phyloP scores from a whole-genome alignment of 2,888 invertebrate genomes.

The Sarcophaga caerulescens region DNA sequence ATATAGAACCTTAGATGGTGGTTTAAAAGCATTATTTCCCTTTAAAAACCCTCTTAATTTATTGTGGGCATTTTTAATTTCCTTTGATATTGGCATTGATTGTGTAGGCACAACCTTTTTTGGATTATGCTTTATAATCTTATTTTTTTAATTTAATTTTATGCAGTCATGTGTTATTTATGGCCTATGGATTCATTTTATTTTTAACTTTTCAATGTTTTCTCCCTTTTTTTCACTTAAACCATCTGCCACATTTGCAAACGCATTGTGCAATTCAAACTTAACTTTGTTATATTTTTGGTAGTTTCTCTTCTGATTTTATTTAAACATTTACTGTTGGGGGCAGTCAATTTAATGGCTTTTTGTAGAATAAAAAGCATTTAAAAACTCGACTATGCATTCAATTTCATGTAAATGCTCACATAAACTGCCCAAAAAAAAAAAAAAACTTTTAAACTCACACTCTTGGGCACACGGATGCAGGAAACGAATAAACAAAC shows the following conservation, averaged over 20 bases:
- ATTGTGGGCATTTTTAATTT: not conserved
- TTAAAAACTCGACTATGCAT: not conserved
- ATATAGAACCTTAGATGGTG: too few species aligned
- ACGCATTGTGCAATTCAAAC: not conserved
- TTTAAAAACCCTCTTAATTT: too few species aligned
- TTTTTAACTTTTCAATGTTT: not conserved
- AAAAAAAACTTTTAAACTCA: not conserved
- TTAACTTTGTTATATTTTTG: not conserved
- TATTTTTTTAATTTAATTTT: constrained; percentile 42
- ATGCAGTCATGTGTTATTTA: constrained; percentile 59
- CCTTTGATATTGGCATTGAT: not conserved
- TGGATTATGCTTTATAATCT: constrained; percentile 11
- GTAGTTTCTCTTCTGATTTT: not conserved
- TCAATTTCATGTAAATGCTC: not conserved
- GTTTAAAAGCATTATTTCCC: too few species aligned
- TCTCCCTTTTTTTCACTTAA: constrained; percentile 21
- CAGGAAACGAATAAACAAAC: not conserved
- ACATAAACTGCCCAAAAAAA: not conserved
- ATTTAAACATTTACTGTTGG: constrained; percentile 33
- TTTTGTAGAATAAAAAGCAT: constrained; percentile 36
- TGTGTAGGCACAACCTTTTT: not conserved
- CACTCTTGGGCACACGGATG: not conserved
- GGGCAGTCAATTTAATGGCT: constrained; percentile 61
- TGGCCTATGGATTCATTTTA: constrained; percentile 44
- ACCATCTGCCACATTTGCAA: constrained; percentile 8